Evolutionary conservation across 2,888 invertebrate species (phyloP).

Genomic region (Hirtodrosophila histrioides): DNA sequence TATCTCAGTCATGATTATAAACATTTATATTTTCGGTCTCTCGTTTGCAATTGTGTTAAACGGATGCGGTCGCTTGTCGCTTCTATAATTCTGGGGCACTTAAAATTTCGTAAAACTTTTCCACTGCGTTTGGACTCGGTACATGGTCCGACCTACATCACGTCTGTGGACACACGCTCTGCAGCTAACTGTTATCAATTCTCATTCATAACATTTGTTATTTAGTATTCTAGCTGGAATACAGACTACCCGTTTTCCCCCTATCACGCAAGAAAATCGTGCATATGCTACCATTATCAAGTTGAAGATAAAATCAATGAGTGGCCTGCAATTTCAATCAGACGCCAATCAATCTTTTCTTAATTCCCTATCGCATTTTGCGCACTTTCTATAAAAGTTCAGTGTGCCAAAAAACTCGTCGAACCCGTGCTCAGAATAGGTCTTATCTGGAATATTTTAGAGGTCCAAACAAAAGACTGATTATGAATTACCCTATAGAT

Average conservation of each 20-base stretch:
- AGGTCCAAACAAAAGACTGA: neutral
- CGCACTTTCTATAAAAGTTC: constrained; percentile 59
- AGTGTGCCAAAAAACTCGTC: constrained; percentile 61
- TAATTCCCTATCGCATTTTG: constrained; percentile 26
- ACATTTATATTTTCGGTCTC: constrained; percentile 2
- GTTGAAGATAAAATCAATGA: constrained; percentile 17
- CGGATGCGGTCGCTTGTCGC: constrained; percentile 19
- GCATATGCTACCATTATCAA: constrained; percentile 33
- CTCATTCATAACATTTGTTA: constrained; percentile 46
- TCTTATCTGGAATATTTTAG: constrained; percentile 41
- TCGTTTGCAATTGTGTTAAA: constrained; percentile 1
- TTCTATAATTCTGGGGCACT: constrained; percentile 19
- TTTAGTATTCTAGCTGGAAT: constrained; percentile 25
- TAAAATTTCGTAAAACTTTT: constrained; percentile 47
- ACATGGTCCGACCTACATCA: constrained; percentile 60
- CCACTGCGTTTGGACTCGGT: constrained; percentile 34
- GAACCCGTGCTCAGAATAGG: constrained; percentile 17
- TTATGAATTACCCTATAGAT: constrained; percentile 20
- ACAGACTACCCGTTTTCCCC: constrained; percentile 16
- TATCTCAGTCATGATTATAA: constrained; percentile 15
- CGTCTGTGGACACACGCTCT: constrained; percentile 13
- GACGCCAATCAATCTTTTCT: constrained; percentile 36
- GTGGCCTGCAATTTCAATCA: constrained; percentile 21
- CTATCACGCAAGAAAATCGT: constrained; percentile 63
- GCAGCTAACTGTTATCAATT: constrained; percentile 47